Percentiles rank a stretch among this genome's conserved stretches.
phyloP scores from a whole-genome alignment of 2,888 invertebrate genomes.

The Coelogynopora nodosa region DNA sequence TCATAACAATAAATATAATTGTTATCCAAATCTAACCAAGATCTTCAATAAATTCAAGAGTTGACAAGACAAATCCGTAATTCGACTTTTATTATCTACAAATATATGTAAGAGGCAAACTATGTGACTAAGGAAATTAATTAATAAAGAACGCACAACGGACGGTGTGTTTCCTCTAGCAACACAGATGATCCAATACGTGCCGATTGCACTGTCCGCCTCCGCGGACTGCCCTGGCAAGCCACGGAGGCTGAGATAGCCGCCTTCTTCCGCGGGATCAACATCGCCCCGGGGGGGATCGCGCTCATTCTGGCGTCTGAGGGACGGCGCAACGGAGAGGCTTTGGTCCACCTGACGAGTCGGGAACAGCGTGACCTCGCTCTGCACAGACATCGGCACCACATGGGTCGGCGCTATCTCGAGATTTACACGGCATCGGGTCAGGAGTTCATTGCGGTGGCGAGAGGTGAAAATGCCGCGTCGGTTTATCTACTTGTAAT shows the following conservation, averaged over 20 bases:
- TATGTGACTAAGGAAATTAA: too few species aligned
- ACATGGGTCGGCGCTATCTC: conserved; percentile 91
- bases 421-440: conserved; percentile 73
- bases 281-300: conserved; percentile 67
- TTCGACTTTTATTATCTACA: too few species aligned
- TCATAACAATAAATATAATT: too few species aligned
- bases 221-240: conserved; percentile 97
- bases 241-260: conserved; percentile 98
- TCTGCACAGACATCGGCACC: conserved; percentile 91
- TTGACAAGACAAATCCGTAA: too few species aligned
- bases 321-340: conserved; percentile 97
- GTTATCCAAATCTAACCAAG: too few species aligned
- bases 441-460: conserved; percentile 15
- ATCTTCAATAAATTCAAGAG: too few species aligned
- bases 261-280: conserved; percentile 87
- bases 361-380: conserved; percentile 97
- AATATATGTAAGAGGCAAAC: too few species aligned
- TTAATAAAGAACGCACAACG: too few species aligned
- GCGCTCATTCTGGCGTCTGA: conserved; percentile 73
- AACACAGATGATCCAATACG: background rate
- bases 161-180: too few species aligned
- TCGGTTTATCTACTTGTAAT: too few species aligned
- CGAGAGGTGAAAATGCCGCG: conserved; percentile 1
- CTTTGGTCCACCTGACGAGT: conserved; percentile 85
- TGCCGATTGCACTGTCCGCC: conserved; percentile 71